These are phyloP conservation scores for Oryctolagus cuniculus DNA, from an alignment of 2,113 vertebrate species.

Conservation along the genomic window mOryCun1.1 NC_091432.1:91609501-91610000, in stretches of 20 bases:
- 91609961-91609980: background rate
- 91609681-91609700: background rate
- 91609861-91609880: background rate
- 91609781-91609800: background rate
- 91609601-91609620: background rate
- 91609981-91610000: background rate
- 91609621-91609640: background rate
- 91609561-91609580: background rate
- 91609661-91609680: background rate
- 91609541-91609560: background rate
- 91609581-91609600: background rate
- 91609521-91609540: background rate
- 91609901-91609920: background rate
- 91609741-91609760: background rate
- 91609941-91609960: constrained; percentile 4
- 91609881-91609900: background rate
- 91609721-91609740: background rate
- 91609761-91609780: background rate
- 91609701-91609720: background rate
- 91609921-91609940: background rate
- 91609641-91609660: background rate
- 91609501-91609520: background rate
- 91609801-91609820: background rate
- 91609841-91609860: background rate
- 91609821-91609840: background rate